phyloP scores from a whole-genome alignment of 2,888 invertebrate species.

The Germaria angustata region DNA sequence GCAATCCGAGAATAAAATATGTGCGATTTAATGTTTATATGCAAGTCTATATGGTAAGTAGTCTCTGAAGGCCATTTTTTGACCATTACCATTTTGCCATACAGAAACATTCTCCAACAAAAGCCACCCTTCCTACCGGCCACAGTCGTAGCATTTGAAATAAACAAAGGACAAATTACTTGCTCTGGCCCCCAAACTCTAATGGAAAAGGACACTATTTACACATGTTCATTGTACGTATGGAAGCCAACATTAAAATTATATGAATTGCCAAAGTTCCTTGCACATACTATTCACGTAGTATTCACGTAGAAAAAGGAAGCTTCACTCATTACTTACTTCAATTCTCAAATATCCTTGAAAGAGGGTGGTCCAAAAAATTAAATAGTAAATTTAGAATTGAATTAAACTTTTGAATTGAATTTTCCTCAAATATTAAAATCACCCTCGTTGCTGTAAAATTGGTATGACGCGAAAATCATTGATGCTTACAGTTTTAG shows the following conservation, averaged over 20 bases:
- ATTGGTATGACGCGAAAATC: constrained; percentile 69
- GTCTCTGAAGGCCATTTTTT: constrained; percentile 69
- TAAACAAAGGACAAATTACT: constrained; percentile 55
- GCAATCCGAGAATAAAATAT: constrained; percentile 32
- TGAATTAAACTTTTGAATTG: neutral
- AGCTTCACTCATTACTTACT: neutral
- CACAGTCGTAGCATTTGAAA: constrained; percentile 31
- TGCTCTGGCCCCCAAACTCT: constrained; percentile 28
- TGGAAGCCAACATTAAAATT: constrained; percentile 76
- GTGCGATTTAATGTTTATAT: constrained; percentile 37
- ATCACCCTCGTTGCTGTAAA: neutral
- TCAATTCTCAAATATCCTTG: neutral
- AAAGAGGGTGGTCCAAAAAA: neutral
- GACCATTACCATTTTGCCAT: constrained; percentile 57
- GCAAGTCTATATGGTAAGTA: constrained; percentile 61
- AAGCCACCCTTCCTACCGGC: constrained; percentile 14
- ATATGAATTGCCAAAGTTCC: constrained; percentile 76
- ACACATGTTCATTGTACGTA: constrained; percentile 53
- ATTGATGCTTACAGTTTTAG: constrained; percentile 73
- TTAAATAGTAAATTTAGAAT: neutral
- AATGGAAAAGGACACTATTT: constrained; percentile 51
- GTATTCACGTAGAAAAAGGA: neutral
- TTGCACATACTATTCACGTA: neutral
- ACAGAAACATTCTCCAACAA: constrained; percentile 3
- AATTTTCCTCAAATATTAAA: neutral